phyloP scores from a whole-genome alignment of 2,797 vertebrate genomes.

The Helicolenus hilgendorfi region DNA sequence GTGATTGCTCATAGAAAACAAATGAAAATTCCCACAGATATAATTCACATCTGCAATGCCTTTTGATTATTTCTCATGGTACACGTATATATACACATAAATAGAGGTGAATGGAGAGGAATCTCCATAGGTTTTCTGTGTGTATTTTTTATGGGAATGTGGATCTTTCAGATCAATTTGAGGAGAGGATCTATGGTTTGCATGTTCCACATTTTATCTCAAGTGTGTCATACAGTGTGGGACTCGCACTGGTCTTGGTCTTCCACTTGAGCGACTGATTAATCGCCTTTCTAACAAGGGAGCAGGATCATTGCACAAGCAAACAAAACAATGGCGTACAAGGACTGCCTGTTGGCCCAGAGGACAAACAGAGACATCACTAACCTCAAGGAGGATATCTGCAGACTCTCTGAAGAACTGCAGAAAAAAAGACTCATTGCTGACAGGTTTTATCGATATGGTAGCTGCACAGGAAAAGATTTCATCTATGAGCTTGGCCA shows the following conservation, averaged over 20 bases:
- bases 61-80: too few relatives aligned
- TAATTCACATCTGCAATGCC: too few relatives aligned
- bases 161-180: too few relatives aligned
- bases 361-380: neutral
- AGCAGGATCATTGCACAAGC: neutral
- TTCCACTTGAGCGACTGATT: neutral
- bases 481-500: neutral
- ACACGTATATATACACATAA: too few relatives aligned
- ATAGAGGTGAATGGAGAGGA: too few relatives aligned
- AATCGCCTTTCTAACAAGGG: neutral
- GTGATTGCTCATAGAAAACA: neutral
- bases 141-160: too few relatives aligned
- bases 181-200: too few relatives aligned
- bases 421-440: neutral
- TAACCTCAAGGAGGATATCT: neutral
- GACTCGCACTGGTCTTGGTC: neutral
- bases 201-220: too few relatives aligned
- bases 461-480: neutral
- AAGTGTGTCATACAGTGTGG: neutral
- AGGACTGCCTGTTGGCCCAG: neutral
- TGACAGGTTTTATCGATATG: neutral
- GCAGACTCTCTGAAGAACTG: neutral
- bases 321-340: neutral
- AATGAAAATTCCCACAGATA: neutral
- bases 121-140: too few relatives aligned